Evolutionary conservation across 2,113 vertebrate species (phyloP).

Genomic region (Epinephelus cyanopodus): DNA sequence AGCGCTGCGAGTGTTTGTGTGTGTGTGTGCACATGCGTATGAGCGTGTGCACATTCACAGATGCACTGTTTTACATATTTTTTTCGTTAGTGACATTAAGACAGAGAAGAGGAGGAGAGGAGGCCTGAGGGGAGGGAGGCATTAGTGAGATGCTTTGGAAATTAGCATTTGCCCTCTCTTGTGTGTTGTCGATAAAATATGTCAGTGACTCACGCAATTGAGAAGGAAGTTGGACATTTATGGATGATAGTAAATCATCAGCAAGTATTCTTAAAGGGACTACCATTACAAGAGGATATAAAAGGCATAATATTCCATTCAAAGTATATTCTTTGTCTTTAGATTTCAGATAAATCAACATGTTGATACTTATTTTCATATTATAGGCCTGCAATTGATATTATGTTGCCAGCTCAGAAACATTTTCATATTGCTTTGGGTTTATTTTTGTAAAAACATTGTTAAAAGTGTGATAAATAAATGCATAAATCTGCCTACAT

Average conservation of each 20-base stretch:
- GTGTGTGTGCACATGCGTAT: background rate
- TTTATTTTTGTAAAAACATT: constrained; percentile 68
- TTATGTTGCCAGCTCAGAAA: background rate
- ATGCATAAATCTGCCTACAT: constrained; percentile 32
- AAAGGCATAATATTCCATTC: constrained; percentile 7
- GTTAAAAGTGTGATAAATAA: constrained; percentile 54
- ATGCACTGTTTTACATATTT: constrained; percentile 14
- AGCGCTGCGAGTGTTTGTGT: background rate
- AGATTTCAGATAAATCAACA: constrained; percentile 1
- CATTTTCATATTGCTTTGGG: constrained; percentile 4
- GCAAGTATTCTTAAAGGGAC: background rate
- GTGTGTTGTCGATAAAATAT: constrained; percentile 7
- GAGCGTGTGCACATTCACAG: constrained; percentile 5
- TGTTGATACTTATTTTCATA: constrained; percentile 10
- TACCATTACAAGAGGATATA: background rate
- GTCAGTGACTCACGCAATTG: background rate
- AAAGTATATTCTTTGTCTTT: constrained; percentile 15
- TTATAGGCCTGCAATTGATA: background rate
- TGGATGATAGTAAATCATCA: background rate
- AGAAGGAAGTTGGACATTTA: background rate
- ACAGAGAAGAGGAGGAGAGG: background rate
- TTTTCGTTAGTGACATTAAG: background rate
- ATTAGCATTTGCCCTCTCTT: background rate
- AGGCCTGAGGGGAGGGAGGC: background rate
- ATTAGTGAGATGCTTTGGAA: no score